phyloP scores from a whole-genome alignment of 2,113 vertebrate species.

The Aepyceros melampus region DNA sequence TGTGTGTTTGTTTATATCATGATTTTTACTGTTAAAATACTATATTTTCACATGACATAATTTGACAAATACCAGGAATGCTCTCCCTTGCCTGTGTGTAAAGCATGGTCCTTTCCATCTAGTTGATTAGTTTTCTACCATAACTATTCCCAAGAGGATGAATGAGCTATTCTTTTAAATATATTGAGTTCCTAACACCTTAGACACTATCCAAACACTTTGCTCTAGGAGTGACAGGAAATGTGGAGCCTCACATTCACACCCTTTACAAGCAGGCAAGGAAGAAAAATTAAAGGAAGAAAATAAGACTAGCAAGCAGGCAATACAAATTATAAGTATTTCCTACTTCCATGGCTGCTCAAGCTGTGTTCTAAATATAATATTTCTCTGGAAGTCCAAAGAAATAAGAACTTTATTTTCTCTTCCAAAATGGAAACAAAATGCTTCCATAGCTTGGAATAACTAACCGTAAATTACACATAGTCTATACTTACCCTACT shows the following conservation, averaged over 20 bases:
- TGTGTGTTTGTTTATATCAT: neutral
- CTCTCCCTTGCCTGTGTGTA: neutral
- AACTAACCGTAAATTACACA: neutral
- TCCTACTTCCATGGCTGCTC: neutral
- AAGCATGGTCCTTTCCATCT: neutral
- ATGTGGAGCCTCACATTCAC: neutral
- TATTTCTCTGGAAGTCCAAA: neutral
- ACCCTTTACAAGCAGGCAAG: neutral
- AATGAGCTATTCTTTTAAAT: neutral
- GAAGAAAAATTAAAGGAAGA: neutral
- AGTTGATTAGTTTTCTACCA: neutral
- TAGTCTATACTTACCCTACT: rapidly evolving
- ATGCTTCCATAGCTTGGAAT: neutral
- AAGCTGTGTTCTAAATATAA: neutral
- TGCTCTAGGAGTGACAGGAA: neutral
- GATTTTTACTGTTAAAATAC: neutral
- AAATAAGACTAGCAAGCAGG: neutral
- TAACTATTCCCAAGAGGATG: neutral
- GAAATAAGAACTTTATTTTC: neutral
- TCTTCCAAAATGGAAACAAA: neutral
- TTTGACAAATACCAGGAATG: neutral
- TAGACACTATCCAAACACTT: neutral
- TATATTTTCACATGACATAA: neutral
- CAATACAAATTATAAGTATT: neutral
- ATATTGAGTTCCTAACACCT: neutral